Evolutionary conservation across 1,140 invertebrate species (phyloP).

Genomic region (Brachionus manjavacas): DNA sequence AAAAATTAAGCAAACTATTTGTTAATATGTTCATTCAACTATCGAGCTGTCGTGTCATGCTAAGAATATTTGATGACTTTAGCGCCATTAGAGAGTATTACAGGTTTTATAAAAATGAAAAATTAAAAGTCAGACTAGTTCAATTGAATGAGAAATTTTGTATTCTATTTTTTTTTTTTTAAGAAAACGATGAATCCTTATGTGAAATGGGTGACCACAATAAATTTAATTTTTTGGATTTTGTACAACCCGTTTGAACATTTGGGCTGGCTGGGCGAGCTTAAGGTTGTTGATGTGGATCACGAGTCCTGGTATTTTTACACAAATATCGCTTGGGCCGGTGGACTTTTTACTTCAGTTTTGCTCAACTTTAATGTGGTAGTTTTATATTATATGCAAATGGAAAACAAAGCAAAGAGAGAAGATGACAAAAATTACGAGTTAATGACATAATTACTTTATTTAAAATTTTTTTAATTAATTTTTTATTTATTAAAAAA

Average conservation of each 20-base stretch:
- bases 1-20: neutral
- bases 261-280: conserved; percentile 28
- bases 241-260: conserved; percentile 39
- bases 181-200: conserved; percentile 22
- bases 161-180: neutral
- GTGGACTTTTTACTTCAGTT: conserved; percentile 23
- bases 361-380: conserved; percentile 23
- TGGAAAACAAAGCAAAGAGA: conserved; percentile 1
- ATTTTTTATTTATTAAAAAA: neutral
- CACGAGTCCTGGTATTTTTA: conserved; percentile 35
- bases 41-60: conserved; percentile 42
- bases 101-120: conserved; percentile 20
- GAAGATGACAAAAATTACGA: conserved; percentile 39
- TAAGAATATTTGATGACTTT: conserved; percentile 33
- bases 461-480: neutral
- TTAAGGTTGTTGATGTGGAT: conserved; percentile 22
- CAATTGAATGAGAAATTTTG: neutral
- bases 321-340: conserved; percentile 28
- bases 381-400: conserved; percentile 6
- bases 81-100: conserved; percentile 32
- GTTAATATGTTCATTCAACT: conserved; percentile 37
- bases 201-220: conserved; percentile 28
- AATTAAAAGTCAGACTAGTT: neutral
- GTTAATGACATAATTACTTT: neutral
- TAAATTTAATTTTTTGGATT: conserved; percentile 37